Base-by-base conservation (phyloP, 35 echinoderm and acorn worm species). In the Stichopus chloronotus region DNA sequence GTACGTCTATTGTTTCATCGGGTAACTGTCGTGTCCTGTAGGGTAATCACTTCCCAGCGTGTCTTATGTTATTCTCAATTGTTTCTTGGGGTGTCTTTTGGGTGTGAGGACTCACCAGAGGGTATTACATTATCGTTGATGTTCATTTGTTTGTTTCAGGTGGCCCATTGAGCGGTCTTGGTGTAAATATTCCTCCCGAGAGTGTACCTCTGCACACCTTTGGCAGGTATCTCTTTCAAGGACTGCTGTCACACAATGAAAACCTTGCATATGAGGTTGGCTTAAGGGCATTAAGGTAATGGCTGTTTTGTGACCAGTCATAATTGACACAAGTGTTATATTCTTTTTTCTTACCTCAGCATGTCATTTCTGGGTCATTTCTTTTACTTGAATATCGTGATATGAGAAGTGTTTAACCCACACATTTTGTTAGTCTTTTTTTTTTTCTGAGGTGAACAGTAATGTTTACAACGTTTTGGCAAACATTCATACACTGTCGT, bases 161-260 rank as follows among this genome's bases (percentile, higher is more conserved):
- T 92, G 97, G 97, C 21, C 84, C 91, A 63, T 72, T 87, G 5
- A 99, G 97, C 92, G 97, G 97, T 55, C 94, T 99, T 55, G 95
- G 97, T 21, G 25, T 93, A 54, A 87, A 81, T 53, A 94, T 99
- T 11, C 93, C 95, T 11, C 93, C 97, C 6, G 95, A 99, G 90
- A 99, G 97, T 95, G 95, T 99, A 58, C 97, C 97, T 19, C 96
- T 99, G 88, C 97, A 99, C 81, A 96, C 97, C 7, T 99, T 99
- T 94, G 95, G 95, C 76, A 69, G 95, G 63, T 99, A 99, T 57
- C 90, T 99, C n/a, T 99, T 99, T 90, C 95, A 99, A 78, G 96
- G 94, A 9, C 63, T 99, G 12, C 94, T 99, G 25, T 92, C 94
- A 59, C 96, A 96, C 84, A 91, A 99, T 87, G 94, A 94, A 72